Percentiles rank a stretch among this genome's conserved stretches.
These are phyloP conservation scores for Dyspetes luteomarginatus DNA, from an alignment of 2,888 invertebrate species.

Conservation along the genomic window DNA sequence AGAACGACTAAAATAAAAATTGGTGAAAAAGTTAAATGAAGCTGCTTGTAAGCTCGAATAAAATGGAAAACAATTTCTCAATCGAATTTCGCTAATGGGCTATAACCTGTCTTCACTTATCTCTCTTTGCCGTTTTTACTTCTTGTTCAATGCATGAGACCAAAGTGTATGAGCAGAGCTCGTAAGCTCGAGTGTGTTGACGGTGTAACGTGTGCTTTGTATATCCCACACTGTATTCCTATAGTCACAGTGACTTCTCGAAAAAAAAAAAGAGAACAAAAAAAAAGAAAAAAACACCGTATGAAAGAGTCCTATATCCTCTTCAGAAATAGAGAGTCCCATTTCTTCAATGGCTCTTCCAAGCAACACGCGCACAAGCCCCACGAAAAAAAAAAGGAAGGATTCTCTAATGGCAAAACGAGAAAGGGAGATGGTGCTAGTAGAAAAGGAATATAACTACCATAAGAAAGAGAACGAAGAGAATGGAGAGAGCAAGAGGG, in stretches of 20 bases:
- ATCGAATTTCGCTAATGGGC: slow-evolving; percentile 7
- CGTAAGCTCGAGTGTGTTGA: slow-evolving; percentile 62
- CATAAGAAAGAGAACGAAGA: neutral
- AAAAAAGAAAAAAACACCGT: slow-evolving; percentile 38
- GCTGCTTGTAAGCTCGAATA: neutral
- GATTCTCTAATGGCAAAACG: slow-evolving; percentile 44
- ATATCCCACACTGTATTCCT: slow-evolving; percentile 53
- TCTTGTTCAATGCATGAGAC: neutral
- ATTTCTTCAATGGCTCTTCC: slow-evolving; percentile 41
- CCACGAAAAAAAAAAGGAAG: slow-evolving; percentile 28
- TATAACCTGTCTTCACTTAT: slow-evolving; percentile 4
- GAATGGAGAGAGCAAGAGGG: slow-evolving; percentile 28
- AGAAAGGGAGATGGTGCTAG: slow-evolving; percentile 10
- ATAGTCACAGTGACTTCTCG: slow-evolving; percentile 35
- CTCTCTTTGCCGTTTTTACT: neutral
- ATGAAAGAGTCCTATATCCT: slow-evolving; percentile 24
- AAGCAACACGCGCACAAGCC: neutral
- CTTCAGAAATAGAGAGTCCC: slow-evolving; percentile 40
- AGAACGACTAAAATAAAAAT: no score
- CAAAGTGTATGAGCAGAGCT: slow-evolving; percentile 33
- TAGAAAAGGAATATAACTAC: neutral
- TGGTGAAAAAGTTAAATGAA: neutral
- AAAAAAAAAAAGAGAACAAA: slow-evolving; percentile 67
- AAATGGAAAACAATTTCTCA: neutral
- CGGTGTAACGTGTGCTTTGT: slow-evolving; percentile 72